These are phyloP conservation scores for Carposina sasakii DNA, from an alignment of 1,140 invertebrate genomes.

Conservation along the genomic window DNA sequence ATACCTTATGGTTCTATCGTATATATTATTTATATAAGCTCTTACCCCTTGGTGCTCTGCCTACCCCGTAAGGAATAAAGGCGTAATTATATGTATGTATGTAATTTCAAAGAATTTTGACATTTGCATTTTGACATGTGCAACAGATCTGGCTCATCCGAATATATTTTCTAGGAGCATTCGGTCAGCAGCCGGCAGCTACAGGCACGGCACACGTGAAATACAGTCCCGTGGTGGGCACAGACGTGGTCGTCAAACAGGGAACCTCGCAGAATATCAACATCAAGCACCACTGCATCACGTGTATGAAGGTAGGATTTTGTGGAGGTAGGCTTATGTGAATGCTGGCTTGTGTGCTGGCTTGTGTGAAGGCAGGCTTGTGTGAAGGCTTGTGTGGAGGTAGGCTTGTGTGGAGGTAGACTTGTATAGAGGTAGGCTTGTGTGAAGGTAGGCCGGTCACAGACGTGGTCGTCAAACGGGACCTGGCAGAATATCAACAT, in stretches of 20 bases:
- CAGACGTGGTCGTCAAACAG: conserved; percentile 93
- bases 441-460: no score
- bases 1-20: background rate
- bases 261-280: conserved; percentile 86
- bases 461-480: conserved; percentile 93
- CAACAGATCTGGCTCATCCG: background rate
- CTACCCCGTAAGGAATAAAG: background rate
- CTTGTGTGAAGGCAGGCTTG: no score
- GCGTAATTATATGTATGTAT: background rate
- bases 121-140: background rate
- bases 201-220: conserved; percentile 85
- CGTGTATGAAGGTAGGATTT: conserved; percentile 87
- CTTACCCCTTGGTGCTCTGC: background rate
- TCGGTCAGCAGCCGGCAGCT: conserved; percentile 68
- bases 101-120: background rate
- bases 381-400: no score
- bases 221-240: conserved; percentile 89
- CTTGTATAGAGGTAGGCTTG: no score
- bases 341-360: no score
- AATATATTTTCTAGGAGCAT: conserved; percentile 55
- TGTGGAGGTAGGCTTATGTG: no score
- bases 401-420: no score
- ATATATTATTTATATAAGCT: no score
- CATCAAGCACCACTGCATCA: conserved; percentile 96
- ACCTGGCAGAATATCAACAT: conserved; percentile 88